phyloP scores from a whole-genome alignment of 2,888 invertebrate species.

The Lasioglossum lativentre region DNA sequence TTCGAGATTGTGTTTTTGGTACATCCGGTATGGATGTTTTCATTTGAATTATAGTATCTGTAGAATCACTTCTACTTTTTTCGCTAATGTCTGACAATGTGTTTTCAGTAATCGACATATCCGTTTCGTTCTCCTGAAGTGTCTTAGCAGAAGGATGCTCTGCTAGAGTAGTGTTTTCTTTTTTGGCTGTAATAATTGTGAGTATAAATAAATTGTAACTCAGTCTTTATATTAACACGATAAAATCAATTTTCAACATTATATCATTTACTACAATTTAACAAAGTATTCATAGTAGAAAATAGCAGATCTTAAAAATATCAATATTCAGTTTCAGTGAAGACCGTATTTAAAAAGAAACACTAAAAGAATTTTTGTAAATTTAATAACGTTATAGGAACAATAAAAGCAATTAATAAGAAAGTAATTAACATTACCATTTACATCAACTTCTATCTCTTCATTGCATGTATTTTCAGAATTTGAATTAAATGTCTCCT shows the following conservation, averaged over 20 bases:
- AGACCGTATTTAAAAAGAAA: neutral
- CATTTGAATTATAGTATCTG: neutral
- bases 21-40: neutral
- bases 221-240: neutral
- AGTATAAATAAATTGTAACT: slow-evolving; percentile 29
- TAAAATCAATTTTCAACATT: neutral
- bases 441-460: neutral
- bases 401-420: neutral
- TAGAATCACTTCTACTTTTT: neutral
- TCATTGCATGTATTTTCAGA: neutral
- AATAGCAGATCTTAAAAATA: neutral
- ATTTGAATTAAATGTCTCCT: neutral
- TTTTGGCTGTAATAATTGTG: slow-evolving; percentile 36
- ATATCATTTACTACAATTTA: neutral
- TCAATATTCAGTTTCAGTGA: neutral
- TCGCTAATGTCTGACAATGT: slow-evolving; percentile 21
- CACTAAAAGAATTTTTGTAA: neutral
- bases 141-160: neutral
- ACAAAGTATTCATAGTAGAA: neutral
- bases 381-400: neutral
- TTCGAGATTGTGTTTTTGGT: slow-evolving; percentile 6
- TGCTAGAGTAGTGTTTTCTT: neutral
- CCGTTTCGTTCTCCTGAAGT: neutral
- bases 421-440: slow-evolving; percentile 29
- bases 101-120: slow-evolving; percentile 3